Conservation (phyloP, 2,888 invertebrate genomes). For the Rutpela maculata region DNA sequence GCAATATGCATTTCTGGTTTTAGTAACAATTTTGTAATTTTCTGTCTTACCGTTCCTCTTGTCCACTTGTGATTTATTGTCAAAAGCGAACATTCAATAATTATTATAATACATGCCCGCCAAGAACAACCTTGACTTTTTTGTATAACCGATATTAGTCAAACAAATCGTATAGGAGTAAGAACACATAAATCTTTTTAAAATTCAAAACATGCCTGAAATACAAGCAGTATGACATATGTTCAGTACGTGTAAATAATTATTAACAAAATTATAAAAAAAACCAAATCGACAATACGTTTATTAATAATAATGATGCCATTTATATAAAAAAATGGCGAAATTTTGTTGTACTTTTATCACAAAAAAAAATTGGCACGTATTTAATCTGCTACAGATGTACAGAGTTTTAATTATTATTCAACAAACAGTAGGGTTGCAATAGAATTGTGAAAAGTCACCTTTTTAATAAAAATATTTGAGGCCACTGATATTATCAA, state of each 20-base stretch:
- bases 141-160: background rate
- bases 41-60: background rate
- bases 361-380: no score
- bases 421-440: no score
- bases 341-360: no score
- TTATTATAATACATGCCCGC: background rate
- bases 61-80: background rate
- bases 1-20: no score
- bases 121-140: constrained; percentile 4
- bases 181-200: background rate
- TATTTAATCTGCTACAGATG: no score
- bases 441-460: no score
- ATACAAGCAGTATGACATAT: constrained; percentile 14
- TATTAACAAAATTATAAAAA: constrained; percentile 4
- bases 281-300: background rate
- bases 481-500: no score
- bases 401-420: no score
- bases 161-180: background rate
- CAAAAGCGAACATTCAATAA: background rate
- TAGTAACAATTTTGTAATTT: no score
- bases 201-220: constrained; percentile 24
- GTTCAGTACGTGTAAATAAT: constrained; percentile 20
- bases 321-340: no score
- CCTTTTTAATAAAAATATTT: no score
- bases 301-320: constrained; percentile 16